Conservation (phyloP, 1,140 invertebrate genomes). For the Cryptotermes secundus region DNA sequence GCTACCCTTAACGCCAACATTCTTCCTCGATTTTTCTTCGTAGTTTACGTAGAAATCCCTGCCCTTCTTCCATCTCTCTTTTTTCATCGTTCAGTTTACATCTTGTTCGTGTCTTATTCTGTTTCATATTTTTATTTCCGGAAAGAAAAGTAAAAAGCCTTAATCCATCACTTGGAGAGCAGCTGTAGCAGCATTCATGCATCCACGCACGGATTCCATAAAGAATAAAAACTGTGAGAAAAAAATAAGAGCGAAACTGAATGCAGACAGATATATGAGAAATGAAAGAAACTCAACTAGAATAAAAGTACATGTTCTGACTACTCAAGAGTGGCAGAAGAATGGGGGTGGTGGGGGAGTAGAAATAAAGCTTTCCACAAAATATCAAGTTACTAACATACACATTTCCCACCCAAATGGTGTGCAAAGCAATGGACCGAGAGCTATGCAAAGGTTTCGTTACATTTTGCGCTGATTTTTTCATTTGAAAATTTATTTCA, state of each 20-base stretch:
- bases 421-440: no score
- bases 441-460: no score
- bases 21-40: no score
- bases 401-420: no score
- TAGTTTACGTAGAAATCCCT: no score
- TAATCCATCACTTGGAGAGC: neutral
- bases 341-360: neutral
- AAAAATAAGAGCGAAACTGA: neutral
- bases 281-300: neutral
- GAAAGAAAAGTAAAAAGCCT: neutral
- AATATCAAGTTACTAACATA: neutral
- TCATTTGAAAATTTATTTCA: no score
- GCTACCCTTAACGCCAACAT: no score
- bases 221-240: neutral
- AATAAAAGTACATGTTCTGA: neutral
- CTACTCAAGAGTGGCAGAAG: neutral
- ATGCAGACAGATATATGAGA: constrained; percentile 4
- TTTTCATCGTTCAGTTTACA: neutral
- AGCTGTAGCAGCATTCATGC: neutral
- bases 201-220: neutral
- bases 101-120: neutral
- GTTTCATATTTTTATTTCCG: neutral
- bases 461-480: no score
- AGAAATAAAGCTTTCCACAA: neutral
- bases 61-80: neutral